Base-by-base conservation (phyloP, 2,888 invertebrate species). In the Mactromeris polynyma region DNA sequence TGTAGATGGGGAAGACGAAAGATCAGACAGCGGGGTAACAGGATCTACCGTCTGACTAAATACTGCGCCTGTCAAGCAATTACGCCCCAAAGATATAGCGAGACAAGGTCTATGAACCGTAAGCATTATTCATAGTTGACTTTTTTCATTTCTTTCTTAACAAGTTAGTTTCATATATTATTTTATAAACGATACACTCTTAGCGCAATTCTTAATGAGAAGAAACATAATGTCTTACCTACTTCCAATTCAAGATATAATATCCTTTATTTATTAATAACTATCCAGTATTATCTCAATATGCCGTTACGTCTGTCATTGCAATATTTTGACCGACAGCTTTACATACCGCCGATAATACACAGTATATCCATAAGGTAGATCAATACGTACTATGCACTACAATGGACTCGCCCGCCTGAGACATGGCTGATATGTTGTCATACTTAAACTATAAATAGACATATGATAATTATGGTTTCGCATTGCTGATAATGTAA, bases 391-490 rank as follows among this genome's bases (percentile, higher is more conserved):
- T 26, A 46, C 58, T 64, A 26, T 9, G n/a, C 26, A 64, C 58
- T 64, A 64, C 26, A 6, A 11, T 9, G 26, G 58, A 64, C 26
- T 58, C 58, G 6, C 4, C 6, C 58, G 58, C 21, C 14, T 54
- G 54, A 54, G 54, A 64, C 26, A 64, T 64, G 58, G 58, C 58
- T 64, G 58, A n/a, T 64, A n/a, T 64, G 58, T n/a, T 26, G 58
- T 64, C 58, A n/a, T 64, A 26, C 7, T 26, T 0, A 4, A 26
- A 9, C 58, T 64, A 64, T 64, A 64, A 64, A 64, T 64, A 64
- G 58, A 26, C 3, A 26, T 6, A 26, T 9, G n/a, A n/a, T n/a
- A n/a, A n/a, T n/a, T 26, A 64, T 7, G 26, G 58, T 64, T 64
- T 64, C 58, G 58, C 26, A 64, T 64, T 64, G 26, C 9, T n/a